A percentile compares a stretch with the other conserved stretches of the same genome.
These are phyloP conservation scores for Ceratotherium simum DNA, from an alignment of 2,113 vertebrate species.

Conservation along the genomic window DNA sequence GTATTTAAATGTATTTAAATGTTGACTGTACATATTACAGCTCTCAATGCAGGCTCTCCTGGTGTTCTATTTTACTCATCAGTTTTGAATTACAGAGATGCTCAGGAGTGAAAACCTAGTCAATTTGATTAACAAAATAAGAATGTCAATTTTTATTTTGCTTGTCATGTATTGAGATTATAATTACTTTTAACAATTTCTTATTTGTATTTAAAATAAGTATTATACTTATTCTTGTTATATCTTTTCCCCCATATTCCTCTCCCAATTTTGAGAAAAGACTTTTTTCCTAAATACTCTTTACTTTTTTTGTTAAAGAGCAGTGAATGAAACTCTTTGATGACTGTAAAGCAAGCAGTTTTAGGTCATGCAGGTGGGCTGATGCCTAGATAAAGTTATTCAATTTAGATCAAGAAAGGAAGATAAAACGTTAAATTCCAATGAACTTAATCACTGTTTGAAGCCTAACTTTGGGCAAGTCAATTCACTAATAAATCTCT, in stretches of 20 bases:
- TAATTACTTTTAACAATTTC: background rate
- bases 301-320: background rate
- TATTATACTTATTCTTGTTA: background rate
- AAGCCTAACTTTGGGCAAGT: background rate
- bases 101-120: background rate
- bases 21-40: background rate
- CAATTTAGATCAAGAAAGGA: background rate
- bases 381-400: background rate
- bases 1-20: background rate
- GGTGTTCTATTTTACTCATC: background rate
- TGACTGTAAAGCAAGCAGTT: background rate
- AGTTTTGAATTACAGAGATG: background rate
- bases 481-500: background rate
- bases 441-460: background rate
- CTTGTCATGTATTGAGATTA: background rate
- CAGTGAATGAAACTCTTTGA: background rate
- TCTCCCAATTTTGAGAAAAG: background rate
- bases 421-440: background rate
- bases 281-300: background rate
- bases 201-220: conserved; percentile 9
- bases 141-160: background rate
- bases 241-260: background rate
- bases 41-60: background rate
- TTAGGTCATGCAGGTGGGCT: background rate
- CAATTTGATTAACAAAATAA: conserved; percentile 21